Conservation (phyloP, 2,797 vertebrate genomes). For the Lemur catta region DNA sequence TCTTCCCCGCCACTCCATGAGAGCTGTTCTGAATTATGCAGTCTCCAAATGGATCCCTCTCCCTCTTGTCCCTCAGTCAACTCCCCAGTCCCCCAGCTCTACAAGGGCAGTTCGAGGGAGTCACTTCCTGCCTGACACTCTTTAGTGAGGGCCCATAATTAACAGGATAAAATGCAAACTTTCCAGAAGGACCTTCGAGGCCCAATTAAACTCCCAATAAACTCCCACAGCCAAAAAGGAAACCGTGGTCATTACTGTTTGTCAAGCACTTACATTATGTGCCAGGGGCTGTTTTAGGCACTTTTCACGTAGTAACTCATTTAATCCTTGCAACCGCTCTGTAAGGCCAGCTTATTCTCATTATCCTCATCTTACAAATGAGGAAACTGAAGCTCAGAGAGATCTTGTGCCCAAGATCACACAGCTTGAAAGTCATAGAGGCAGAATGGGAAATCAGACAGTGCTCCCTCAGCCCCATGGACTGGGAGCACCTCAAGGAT, state of each 20-base stretch:
- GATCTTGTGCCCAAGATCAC: neutral
- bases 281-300: neutral
- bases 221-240: neutral
- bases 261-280: neutral
- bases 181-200: neutral
- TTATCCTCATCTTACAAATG: neutral
- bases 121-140: neutral
- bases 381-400: neutral
- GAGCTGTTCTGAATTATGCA: neutral
- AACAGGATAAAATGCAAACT: neutral
- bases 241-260: neutral
- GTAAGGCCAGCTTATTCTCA: neutral
- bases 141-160: neutral
- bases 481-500: neutral
- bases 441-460: neutral
- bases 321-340: neutral
- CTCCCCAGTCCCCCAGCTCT: neutral
- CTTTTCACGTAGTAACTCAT: neutral
- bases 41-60: neutral
- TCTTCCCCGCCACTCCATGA: neutral
- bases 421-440: neutral
- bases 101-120: neutral
- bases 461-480: neutral
- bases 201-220: neutral
- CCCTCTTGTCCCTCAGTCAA: neutral